Evolutionary conservation across 2,113 vertebrate genomes (phyloP).

Genomic region (Microcebus murinus): DNA sequence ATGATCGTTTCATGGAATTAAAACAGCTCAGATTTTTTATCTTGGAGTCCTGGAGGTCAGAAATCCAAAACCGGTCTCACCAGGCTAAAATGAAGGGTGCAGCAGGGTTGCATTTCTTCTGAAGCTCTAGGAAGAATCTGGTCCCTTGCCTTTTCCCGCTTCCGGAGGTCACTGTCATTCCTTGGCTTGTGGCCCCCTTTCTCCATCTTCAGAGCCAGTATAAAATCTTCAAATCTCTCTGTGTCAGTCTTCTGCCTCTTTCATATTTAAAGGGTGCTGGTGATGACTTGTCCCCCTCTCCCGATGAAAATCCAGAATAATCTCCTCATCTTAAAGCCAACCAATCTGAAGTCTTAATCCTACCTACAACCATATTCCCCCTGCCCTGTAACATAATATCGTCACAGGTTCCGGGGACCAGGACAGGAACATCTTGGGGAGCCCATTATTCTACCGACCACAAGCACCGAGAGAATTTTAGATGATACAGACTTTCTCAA

Average conservation of each 20-base stretch:
- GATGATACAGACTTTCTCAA: neutral
- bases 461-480: neutral
- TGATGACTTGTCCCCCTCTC: neutral
- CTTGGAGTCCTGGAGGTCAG: no score
- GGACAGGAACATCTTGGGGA: no score
- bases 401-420: no score
- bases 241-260: neutral
- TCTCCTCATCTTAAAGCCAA: neutral
- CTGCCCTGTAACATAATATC: accelerated
- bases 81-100: no score
- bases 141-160: no score
- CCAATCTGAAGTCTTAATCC: neutral
- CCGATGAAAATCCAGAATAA: neutral
- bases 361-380: neutral
- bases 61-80: no score
- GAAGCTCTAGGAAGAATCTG: no score
- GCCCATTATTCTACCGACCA: neutral
- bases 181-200: neutral
- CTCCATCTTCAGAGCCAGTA: neutral
- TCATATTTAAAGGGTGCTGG: neutral
- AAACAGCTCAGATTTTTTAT: no score
- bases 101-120: no score
- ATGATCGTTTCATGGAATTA: no score
- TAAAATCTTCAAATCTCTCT: no score
- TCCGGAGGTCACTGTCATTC: no score